Evolutionary conservation across 2,113 vertebrate genomes (phyloP).

Genomic region (Plecturocebus donacophilus): DNA sequence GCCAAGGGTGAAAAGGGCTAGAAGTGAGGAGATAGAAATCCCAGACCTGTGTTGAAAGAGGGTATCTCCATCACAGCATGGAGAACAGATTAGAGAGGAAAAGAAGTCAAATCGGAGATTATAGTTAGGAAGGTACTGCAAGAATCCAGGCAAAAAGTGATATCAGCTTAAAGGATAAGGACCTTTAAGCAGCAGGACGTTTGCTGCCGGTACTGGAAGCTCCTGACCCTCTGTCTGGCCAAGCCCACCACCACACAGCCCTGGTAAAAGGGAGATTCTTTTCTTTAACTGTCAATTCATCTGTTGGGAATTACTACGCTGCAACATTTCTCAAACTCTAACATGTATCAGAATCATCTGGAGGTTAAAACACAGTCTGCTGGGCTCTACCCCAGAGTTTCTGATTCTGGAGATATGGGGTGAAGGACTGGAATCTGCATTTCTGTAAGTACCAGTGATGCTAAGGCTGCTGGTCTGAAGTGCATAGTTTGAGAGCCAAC

Average conservation of each 20-base stretch:
- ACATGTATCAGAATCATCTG: background rate
- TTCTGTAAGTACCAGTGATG: background rate
- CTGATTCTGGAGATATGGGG: background rate
- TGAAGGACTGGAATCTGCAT: background rate
- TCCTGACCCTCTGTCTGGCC: background rate
- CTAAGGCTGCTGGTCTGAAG: background rate
- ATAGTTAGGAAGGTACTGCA: background rate
- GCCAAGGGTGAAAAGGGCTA: background rate
- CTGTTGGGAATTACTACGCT: background rate
- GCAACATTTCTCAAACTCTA: background rate
- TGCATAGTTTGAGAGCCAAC: background rate
- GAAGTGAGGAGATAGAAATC: background rate
- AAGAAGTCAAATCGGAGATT: fast-evolving
- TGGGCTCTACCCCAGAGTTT: background rate
- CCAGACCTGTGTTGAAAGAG: background rate
- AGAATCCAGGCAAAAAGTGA: background rate
- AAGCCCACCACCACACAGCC: too few relatives aligned
- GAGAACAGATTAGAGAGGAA: background rate
- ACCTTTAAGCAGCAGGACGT: background rate
- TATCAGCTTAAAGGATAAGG: background rate
- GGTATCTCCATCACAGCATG: background rate
- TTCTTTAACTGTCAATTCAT: background rate
- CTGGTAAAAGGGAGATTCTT: background rate
- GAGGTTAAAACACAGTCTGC: background rate
- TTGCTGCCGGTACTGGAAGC: background rate